Percentiles rank a stretch among this genome's conserved stretches.
phyloP scores from a whole-genome alignment of 2,797 vertebrate genomes.

The Nyctibius grandis region DNA sequence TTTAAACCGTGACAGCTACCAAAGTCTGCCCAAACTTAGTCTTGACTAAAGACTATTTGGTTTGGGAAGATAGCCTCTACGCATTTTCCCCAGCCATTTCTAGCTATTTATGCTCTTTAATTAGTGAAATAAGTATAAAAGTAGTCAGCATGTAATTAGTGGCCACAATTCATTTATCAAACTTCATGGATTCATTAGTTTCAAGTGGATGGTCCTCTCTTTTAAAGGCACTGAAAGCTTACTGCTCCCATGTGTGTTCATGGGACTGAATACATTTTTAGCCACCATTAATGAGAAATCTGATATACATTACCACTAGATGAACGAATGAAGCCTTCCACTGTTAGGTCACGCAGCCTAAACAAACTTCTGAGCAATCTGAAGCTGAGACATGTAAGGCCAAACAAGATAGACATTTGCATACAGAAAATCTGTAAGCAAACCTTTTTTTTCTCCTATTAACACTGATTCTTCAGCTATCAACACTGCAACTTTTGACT shows the following conservation, averaged over 20 bases:
- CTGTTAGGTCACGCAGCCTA: neutral
- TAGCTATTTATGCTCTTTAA: neutral
- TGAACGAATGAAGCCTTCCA: neutral
- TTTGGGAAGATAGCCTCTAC: neutral
- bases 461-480: neutral
- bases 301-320: neutral
- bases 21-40: neutral
- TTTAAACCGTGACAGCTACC: too few relatives aligned
- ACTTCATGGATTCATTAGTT: neutral
- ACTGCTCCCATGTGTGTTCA: neutral
- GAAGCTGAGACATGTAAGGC: neutral
- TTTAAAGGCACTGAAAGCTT: neutral
- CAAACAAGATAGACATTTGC: neutral
- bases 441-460: neutral
- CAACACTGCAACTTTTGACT: neutral
- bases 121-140: neutral
- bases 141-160: neutral
- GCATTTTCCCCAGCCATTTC: neutral
- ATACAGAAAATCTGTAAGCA: neutral
- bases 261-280: neutral
- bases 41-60: neutral
- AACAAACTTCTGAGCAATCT: neutral
- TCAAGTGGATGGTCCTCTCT: neutral
- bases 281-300: neutral
- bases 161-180: neutral